phyloP scores from a whole-genome alignment of 2,113 vertebrate genomes.

The Uria lomvia region DNA sequence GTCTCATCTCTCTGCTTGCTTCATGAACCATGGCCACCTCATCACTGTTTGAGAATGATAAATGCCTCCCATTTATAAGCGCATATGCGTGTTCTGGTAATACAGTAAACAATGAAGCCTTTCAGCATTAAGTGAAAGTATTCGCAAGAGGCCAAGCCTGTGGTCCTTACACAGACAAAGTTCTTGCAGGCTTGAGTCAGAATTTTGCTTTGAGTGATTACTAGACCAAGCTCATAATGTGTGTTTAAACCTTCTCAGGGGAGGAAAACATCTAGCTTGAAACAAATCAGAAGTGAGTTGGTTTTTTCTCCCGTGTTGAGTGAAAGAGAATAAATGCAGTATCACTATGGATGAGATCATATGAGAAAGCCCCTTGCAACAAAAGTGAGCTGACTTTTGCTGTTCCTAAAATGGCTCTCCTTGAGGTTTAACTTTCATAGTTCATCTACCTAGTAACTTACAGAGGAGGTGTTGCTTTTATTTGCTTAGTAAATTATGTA shows the following conservation, averaged over 20 bases:
- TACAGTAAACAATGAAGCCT: constrained; percentile 56
- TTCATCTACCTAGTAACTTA: not conserved
- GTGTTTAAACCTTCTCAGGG: constrained; percentile 22
- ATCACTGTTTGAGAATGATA: constrained; percentile 27
- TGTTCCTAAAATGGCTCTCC: not conserved
- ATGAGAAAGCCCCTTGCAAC: not conserved
- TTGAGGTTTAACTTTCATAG: not conserved
- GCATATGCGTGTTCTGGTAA: constrained; percentile 17
- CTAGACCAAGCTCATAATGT: not conserved
- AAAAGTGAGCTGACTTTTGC: not conserved
- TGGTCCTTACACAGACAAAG: constrained; percentile 15
- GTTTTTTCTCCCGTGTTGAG: not conserved
- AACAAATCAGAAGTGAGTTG: not conserved
- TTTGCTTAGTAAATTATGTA: not conserved
- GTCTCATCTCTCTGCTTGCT: constrained; percentile 41
- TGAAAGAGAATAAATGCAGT: not conserved
- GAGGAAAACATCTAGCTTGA: not conserved
- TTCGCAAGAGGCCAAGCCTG: constrained; percentile 21
- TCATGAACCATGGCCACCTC: constrained; percentile 34
- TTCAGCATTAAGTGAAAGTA: constrained; percentile 52
- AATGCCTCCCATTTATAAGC: constrained; percentile 44
- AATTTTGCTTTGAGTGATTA: constrained; percentile 27
- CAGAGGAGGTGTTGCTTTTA: not conserved
- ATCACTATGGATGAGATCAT: not conserved
- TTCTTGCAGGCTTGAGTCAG: not conserved